These are phyloP conservation scores for Solenodon paradoxus DNA, from an alignment of 2,113 vertebrate genomes.

Conservation along the genomic window DNA sequence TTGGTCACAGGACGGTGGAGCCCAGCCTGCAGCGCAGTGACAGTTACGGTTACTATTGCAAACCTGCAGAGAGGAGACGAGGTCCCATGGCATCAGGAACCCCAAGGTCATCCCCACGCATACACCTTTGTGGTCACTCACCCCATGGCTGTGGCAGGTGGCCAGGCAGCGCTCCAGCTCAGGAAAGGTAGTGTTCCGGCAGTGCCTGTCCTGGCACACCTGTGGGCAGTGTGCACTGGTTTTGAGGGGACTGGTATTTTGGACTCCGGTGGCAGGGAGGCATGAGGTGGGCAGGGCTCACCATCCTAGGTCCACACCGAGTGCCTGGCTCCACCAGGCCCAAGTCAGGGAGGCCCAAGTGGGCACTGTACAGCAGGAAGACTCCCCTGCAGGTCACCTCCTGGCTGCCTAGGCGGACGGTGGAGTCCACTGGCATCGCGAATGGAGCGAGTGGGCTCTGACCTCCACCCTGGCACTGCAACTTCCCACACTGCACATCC, in stretches of 20 bases:
- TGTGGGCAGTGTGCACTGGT: conserved; percentile 62
- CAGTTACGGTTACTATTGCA: conserved; percentile 97
- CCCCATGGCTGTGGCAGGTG: conserved; percentile 84
- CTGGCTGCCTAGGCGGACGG: conserved; percentile 83
- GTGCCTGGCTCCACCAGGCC: conserved; percentile 94
- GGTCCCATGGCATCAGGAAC: background rate
- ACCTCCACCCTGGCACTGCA: conserved; percentile 94
- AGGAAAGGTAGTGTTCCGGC: conserved; percentile 89
- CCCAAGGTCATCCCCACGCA: background rate
- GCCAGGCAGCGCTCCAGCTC: conserved; percentile 89
- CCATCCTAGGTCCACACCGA: conserved; percentile 93
- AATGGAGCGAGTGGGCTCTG: conserved; percentile 89
- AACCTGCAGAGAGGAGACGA: conserved; percentile 82
- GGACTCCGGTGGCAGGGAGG: background rate
- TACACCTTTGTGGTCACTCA: conserved; percentile 57
- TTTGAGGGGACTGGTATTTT: background rate
- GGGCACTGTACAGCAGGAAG: conserved; percentile 83
- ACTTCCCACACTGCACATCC: conserved; percentile 94
- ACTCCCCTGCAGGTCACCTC: conserved; percentile 91
- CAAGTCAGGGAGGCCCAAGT: conserved; percentile 88
- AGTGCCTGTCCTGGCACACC: conserved; percentile 92
- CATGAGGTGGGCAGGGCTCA: conserved; percentile 67
- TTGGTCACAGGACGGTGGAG: conserved; percentile 92
- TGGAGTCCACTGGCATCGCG: conserved; percentile 90
- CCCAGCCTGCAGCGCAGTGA: conserved; percentile 92